phyloP scores from a whole-genome alignment of 2,888 invertebrate genomes.

The Phymatocera aterrima region DNA sequence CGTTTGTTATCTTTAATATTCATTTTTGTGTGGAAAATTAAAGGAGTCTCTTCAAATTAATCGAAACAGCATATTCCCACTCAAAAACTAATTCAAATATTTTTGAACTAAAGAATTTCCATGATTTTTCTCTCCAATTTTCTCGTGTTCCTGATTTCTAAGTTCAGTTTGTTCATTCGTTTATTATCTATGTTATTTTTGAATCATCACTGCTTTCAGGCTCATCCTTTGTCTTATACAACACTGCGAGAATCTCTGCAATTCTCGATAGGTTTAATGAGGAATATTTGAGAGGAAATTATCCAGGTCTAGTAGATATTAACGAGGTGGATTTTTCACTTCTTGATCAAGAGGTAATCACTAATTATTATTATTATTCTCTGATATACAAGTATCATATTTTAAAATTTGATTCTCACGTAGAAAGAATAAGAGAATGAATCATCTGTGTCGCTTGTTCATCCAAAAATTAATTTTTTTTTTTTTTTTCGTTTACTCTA shows the following conservation, averaged over 20 bases:
- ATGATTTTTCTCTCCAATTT: no score
- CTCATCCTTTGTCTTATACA: constrained; percentile 86
- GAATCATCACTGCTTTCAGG: constrained; percentile 76
- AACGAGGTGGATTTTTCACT: constrained; percentile 80
- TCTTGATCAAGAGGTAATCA: constrained; percentile 81
- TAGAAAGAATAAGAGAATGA: neutral
- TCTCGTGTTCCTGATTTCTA: no score
- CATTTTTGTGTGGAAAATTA: no score
- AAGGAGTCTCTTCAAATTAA: no score
- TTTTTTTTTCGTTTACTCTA: constrained; percentile 2
- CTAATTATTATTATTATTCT: constrained; percentile 30
- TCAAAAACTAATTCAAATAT: no score
- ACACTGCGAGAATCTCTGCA: constrained; percentile 84
- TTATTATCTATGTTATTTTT: no score
- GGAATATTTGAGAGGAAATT: constrained; percentile 76
- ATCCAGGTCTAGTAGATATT: constrained; percentile 79
- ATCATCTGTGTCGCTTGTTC: neutral
- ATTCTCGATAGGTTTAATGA: constrained; percentile 81
- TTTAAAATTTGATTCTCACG: neutral
- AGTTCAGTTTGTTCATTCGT: no score
- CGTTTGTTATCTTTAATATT: no score
- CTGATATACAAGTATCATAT: neutral
- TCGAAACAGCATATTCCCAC: no score
- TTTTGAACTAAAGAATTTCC: no score
- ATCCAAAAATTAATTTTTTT: no score